Evolutionary conservation across 2,113 vertebrate species (phyloP), one percentile per base, ranked within the genome.

Genomic region (Laticauda laticaudata): DNA sequence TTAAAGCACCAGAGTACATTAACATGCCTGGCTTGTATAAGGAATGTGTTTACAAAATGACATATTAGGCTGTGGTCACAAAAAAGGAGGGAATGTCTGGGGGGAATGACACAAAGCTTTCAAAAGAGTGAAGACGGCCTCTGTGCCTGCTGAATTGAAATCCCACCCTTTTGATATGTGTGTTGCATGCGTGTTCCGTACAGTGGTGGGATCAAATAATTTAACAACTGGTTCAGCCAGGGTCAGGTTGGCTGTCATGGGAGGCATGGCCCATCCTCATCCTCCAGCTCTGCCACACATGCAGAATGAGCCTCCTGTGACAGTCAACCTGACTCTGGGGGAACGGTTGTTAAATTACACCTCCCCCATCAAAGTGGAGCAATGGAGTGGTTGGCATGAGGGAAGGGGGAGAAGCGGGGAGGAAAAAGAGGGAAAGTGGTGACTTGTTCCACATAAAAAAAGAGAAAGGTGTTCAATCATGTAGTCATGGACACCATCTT

Each of bases 31-130:
- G 48, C 89, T 29, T 81, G 55, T 89, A 14, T 56, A 93, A 43
- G 59, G 54, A 23, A 89, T 39, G 45, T 86, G 24, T 92, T 86
- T 86, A 93, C 87, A 92, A 92, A 93, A 86, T 90, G 56, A 34
- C 55, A 53, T 26, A 23, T 57, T 57, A 57, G 6, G 56, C 56
- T 59, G 23, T 59, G 69, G 34, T 81, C 69, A 81, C 34, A 9
- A 20, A 6, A 39, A 18, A 34, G 18, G n/a, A 6, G 1, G 43
- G 43, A 43, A 43, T 81, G 14, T 34, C 15, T 1, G 64, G 29
- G 4, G 12, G 1, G 64, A 12, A 24, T 53, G 18, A 64, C 26
- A 29, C 59, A 64, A 64, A 14, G 61, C 29, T 14, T 75, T 34
- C 69, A 81, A 81, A 21, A 75, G n/a, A 81, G 34, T 39, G 15